Percentiles rank a stretch among this genome's conserved stretches.
phyloP scores from a whole-genome alignment of 2,797 vertebrate genomes.

The Yasuhikotakia modesta region DNA sequence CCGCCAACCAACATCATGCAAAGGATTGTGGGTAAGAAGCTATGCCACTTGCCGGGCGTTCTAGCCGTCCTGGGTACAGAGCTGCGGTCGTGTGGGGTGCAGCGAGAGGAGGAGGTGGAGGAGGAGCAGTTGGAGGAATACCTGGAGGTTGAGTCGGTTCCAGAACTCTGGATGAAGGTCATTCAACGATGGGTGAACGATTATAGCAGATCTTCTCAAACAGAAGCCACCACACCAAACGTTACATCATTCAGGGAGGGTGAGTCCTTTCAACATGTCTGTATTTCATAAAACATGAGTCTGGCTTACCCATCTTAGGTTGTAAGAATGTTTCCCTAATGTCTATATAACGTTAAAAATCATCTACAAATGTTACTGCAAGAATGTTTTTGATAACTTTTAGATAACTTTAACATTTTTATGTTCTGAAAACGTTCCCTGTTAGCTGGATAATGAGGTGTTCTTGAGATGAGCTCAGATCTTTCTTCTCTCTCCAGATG shows the following conservation, averaged over 20 bases:
- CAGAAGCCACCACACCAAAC: slow-evolving; percentile 3
- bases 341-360: no score
- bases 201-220: slow-evolving; percentile 57
- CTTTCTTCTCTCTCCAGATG: slow-evolving; percentile 30
- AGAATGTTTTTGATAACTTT: no score
- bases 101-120: slow-evolving; percentile 40
- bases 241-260: slow-evolving; percentile 14
- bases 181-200: slow-evolving; percentile 61
- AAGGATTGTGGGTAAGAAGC: slow-evolving; percentile 51
- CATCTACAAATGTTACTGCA: no score
- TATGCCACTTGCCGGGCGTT: slow-evolving; percentile 55
- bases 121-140: slow-evolving; percentile 58
- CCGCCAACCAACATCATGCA: slow-evolving; percentile 32
- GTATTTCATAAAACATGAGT: background rate
- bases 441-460: no score
- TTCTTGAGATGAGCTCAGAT: background rate
- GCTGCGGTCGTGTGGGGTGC: slow-evolving; percentile 51
- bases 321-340: no score
- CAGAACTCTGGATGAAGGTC: slow-evolving; percentile 64
- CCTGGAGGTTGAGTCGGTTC: slow-evolving; percentile 52
- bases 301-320: background rate
- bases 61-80: slow-evolving; percentile 63
- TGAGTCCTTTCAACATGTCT: slow-evolving; percentile 20
- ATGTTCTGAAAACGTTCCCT: no score
- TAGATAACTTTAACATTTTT: no score